phyloP scores from a whole-genome alignment of 2,888 invertebrate genomes.

The Ophraella communa region DNA sequence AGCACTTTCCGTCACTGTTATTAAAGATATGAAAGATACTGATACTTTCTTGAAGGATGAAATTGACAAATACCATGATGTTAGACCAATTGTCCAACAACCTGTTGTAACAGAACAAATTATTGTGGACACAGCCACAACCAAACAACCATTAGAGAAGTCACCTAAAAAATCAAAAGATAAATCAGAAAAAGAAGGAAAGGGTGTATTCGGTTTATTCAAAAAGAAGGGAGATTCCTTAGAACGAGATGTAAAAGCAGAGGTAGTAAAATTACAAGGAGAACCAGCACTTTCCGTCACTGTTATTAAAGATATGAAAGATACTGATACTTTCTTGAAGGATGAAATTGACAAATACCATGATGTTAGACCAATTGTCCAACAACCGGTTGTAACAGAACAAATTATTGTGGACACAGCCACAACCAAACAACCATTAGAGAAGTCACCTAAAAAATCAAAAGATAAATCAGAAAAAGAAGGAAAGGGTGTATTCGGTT shows the following conservation, averaged over 20 bases:
- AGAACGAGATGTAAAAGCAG: too few relatives aligned
- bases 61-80: conserved; percentile 38
- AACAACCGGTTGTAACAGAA: conserved; percentile 1
- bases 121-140: too few relatives aligned
- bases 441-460: not conserved
- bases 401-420: conserved; percentile 25
- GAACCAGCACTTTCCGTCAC: not conserved
- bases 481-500: conserved; percentile 22
- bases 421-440: conserved; percentile 26
- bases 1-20: not conserved
- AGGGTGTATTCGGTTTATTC: too few relatives aligned
- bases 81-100: conserved; percentile 23
- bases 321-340: conserved; percentile 36
- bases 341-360: conserved; percentile 43
- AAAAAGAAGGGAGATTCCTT: not conserved
- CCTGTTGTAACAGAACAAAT: conserved; percentile 14
- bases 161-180: too few relatives aligned
- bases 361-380: conserved; percentile 36
- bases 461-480: conserved; percentile 24
- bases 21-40: conserved; percentile 8
- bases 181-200: too few relatives aligned
- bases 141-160: too few relatives aligned
- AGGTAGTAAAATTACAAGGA: not conserved
- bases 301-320: not conserved
- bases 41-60: conserved; percentile 42